Conservation (phyloP, 2,888 invertebrate genomes). For the Nephrotoma guestfalica region DNA sequence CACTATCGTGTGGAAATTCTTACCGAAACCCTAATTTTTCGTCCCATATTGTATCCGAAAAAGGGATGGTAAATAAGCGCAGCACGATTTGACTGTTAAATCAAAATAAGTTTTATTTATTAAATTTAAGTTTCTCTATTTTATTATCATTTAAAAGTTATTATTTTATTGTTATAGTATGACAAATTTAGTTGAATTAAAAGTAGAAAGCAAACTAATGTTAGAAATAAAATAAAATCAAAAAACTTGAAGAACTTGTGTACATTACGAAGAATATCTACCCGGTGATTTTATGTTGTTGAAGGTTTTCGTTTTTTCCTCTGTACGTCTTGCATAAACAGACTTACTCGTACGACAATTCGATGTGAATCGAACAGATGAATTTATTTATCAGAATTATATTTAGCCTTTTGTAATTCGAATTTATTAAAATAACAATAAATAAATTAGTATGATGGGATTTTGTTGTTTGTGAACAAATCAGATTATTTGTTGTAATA, state of each 20-base stretch:
- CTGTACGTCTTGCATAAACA: background rate
- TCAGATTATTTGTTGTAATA: background rate
- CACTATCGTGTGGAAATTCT: background rate
- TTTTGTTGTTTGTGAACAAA: background rate
- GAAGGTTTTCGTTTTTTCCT: background rate
- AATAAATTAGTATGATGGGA: background rate
- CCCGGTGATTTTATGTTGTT: background rate
- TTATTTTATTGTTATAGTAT: background rate
- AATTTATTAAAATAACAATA: background rate
- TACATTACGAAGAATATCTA: background rate
- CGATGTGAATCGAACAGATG: background rate
- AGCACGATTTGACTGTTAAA: background rate
- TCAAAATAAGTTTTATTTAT: conserved; percentile 1
- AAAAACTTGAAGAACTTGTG: background rate
- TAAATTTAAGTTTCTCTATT: background rate
- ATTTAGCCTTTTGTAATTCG: background rate
- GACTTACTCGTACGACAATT: background rate
- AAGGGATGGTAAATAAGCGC: background rate
- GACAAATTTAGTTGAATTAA: background rate
- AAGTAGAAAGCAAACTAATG: background rate
- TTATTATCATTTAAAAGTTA: background rate
- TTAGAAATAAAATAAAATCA: background rate
- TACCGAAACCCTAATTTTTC: background rate
- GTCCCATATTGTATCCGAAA: background rate
- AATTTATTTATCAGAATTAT: background rate